phyloP scores from a whole-genome alignment of 2,797 vertebrate species.

The Catharus ustulatus region DNA sequence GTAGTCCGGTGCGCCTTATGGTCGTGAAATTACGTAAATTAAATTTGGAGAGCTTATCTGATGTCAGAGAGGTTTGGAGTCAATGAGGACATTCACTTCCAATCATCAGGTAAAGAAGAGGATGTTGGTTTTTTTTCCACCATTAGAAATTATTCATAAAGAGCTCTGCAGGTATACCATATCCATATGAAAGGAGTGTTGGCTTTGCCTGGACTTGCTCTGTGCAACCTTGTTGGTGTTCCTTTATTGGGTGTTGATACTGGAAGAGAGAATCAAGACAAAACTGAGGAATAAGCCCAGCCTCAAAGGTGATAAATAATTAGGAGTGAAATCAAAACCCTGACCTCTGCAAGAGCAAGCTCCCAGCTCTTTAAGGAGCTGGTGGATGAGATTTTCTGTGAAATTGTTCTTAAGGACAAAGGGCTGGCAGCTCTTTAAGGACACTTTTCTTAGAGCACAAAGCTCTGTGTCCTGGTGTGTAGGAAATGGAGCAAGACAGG shows the following conservation, averaged over 20 bases:
- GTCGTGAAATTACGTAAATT: neutral
- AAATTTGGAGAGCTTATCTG: neutral
- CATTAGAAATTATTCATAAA: neutral
- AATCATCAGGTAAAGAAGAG: neutral
- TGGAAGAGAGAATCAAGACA: neutral
- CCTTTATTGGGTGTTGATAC: neutral
- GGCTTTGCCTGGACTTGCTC: neutral
- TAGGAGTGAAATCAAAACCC: neutral
- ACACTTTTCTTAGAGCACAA: accelerated
- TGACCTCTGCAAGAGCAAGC: neutral
- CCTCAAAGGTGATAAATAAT: neutral
- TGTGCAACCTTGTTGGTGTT: neutral
- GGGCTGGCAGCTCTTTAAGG: neutral
- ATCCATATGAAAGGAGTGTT: neutral
- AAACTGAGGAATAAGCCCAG: neutral
- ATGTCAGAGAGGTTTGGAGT: neutral
- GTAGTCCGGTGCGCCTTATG: no score
- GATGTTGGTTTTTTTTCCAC: neutral
- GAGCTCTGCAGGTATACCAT: neutral
- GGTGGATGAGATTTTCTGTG: neutral
- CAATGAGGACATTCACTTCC: neutral
- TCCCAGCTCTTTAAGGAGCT: neutral
- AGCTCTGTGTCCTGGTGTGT: neutral
- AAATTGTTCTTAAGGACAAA: neutral
- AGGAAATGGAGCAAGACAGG: neutral